Evolutionary conservation across 2,797 vertebrate species (phyloP).

Genomic region (Galago senegalensis): DNA sequence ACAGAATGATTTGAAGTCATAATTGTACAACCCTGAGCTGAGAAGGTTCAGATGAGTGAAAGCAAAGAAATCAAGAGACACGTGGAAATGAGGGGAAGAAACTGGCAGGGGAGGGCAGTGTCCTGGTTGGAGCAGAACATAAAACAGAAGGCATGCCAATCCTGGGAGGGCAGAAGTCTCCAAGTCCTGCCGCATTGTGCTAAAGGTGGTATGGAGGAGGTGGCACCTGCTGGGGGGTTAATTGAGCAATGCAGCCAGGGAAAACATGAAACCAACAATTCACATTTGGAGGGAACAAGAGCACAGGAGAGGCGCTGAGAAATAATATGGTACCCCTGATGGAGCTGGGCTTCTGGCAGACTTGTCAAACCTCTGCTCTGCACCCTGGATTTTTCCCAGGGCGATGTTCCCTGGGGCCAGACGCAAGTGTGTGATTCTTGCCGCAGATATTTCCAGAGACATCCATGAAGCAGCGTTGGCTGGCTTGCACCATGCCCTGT

Average conservation of each 20-base stretch:
- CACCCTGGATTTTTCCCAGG: not conserved
- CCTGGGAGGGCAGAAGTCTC: not conserved
- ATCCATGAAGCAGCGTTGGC: too few relatives aligned
- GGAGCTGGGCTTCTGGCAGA: not conserved
- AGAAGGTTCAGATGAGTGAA: not conserved
- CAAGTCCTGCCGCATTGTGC: not conserved
- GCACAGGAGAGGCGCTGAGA: not conserved
- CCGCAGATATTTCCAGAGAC: not conserved
- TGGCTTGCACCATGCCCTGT: too few relatives aligned
- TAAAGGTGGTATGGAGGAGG: not conserved
- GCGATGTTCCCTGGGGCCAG: too few relatives aligned
- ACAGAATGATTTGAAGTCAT: not conserved
- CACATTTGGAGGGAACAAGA: not conserved
- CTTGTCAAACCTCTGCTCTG: not conserved
- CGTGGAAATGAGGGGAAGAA: not conserved
- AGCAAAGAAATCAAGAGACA: not conserved
- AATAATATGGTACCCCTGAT: not conserved
- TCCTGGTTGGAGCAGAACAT: not conserved
- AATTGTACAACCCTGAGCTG: not conserved
- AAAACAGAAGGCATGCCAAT: not conserved
- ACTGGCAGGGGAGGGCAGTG: not conserved
- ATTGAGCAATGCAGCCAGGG: not conserved
- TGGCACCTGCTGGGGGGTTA: not conserved
- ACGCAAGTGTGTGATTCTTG: not conserved
- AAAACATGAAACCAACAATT: not conserved